Evolutionary conservation across 1,140 invertebrate species (phyloP).

Genomic region (Phymorhynchus buccinoides): DNA sequence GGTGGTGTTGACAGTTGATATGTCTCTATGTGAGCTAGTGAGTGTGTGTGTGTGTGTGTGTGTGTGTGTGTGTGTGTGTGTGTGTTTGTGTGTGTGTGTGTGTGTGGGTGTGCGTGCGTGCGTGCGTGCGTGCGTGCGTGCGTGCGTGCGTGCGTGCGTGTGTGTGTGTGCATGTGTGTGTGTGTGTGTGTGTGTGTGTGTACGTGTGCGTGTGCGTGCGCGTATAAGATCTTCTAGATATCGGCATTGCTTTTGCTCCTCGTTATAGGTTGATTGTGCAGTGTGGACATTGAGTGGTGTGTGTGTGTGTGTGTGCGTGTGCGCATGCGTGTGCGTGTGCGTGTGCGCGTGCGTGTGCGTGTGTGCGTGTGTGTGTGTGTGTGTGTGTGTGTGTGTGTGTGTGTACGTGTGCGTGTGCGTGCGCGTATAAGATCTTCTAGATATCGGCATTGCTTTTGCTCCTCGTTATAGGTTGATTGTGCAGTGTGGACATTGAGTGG

Average conservation of each 20-base stretch:
- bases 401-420: background rate
- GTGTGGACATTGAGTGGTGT: too few species aligned
- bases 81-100: background rate
- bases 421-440: background rate
- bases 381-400: conserved; percentile 13
- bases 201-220: conserved; percentile 13
- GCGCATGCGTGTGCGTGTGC: background rate
- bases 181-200: conserved; percentile 19
- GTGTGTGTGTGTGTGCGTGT: background rate
- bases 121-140: background rate
- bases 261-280: background rate
- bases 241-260: background rate
- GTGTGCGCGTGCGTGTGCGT: background rate
- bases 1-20: background rate
- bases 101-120: background rate
- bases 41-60: background rate
- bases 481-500: too few species aligned
- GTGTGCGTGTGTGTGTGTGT: conserved; percentile 1
- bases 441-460: too few species aligned
- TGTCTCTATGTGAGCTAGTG: background rate
- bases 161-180: conserved; percentile 12
- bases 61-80: conserved; percentile 17
- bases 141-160: background rate
- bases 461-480: too few species aligned
- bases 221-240: background rate